phyloP scores from a whole-genome alignment of 2,888 invertebrate species.

The Athripsodes cinereus region DNA sequence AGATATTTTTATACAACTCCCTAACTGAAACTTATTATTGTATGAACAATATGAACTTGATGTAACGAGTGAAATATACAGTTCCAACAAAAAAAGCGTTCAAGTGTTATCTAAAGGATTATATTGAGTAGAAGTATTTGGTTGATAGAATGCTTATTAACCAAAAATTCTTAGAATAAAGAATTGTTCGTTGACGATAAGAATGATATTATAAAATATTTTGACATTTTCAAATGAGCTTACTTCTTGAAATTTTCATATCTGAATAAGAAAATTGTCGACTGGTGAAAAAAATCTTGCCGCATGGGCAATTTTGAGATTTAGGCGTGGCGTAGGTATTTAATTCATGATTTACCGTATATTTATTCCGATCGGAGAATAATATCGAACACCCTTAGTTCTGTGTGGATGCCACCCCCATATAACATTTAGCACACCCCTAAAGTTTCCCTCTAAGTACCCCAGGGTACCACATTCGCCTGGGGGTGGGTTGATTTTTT shows the following conservation, averaged over 20 bases:
- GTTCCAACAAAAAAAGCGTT: too few species aligned
- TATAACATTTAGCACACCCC: slow-evolving; percentile 24
- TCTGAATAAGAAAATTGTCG: background rate
- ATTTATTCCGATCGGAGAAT: slow-evolving; percentile 27
- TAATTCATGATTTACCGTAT: slow-evolving; percentile 27
- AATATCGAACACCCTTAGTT: slow-evolving; percentile 14
- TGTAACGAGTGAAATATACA: too few species aligned
- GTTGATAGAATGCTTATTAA: too few species aligned
- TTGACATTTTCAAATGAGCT: too few species aligned
- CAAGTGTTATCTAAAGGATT: too few species aligned
- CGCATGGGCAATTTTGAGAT: slow-evolving; percentile 13
- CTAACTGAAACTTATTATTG: too few species aligned
- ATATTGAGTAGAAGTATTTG: too few species aligned
- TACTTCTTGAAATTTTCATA: background rate
- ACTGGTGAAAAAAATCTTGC: background rate
- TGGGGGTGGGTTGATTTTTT: slow-evolving; percentile 22
- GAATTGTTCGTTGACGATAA: too few species aligned
- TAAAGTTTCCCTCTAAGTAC: slow-evolving; percentile 16
- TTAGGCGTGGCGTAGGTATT: slow-evolving; percentile 22
- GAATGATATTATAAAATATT: too few species aligned
- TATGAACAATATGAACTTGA: too few species aligned
- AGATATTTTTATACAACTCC: too few species aligned
- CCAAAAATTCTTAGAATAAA: too few species aligned
- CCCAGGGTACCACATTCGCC: slow-evolving; percentile 1
- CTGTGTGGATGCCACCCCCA: slow-evolving; percentile 9